Evolutionary conservation across 2,113 vertebrate species (phyloP), one percentile per base, ranked within the genome.

Genomic region (Crotalus helleri): DNA sequence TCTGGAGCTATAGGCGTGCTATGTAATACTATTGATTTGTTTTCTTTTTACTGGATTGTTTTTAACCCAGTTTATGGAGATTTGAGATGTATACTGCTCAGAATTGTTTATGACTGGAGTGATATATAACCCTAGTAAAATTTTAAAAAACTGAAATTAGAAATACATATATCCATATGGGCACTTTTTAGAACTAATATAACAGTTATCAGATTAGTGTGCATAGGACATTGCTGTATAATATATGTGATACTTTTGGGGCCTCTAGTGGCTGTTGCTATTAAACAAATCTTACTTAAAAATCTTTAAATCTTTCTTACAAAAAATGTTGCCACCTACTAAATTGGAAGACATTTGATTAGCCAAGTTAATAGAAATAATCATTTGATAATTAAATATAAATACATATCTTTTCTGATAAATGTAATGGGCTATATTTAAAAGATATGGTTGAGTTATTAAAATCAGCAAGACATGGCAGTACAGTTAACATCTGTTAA

Each of bases 221-320:
- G 90, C 17, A 4, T 10, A 3, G 9, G 54, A 5, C 23, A 88
- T 94, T 87, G 54, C 86, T 92, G 91, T n/a, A 17, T 49, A 53
- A 64, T 81, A 21, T 26, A 51, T 54, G 57, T 90, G 87, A 26
- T 93, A 61, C 89, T 93, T n/a, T 46, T 90, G 81, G 87, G 89
- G 64, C 89, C 89, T 90, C 92, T 93, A 24, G 89, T 93, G 92
- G 92, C 64, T 13, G 57, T 26, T 93, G n/a, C 21, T 39, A 7
- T 24, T 44, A 46, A 57, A 51, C 51, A 92, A 74, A 81, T 23
- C 3, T 69, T 53, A 58, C 24, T 29, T 89, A 3, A 58, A 85
- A 81, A 81, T 81, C 33, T 15, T 53, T 26, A 89, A 44, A 53
- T 6, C 17, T 39, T 59, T 11, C 26, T 51, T 90, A 13, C 24